phyloP scores from a whole-genome alignment of 53 echinoderm and acorn worm genomes.

The Apostichopus leukothele region DNA sequence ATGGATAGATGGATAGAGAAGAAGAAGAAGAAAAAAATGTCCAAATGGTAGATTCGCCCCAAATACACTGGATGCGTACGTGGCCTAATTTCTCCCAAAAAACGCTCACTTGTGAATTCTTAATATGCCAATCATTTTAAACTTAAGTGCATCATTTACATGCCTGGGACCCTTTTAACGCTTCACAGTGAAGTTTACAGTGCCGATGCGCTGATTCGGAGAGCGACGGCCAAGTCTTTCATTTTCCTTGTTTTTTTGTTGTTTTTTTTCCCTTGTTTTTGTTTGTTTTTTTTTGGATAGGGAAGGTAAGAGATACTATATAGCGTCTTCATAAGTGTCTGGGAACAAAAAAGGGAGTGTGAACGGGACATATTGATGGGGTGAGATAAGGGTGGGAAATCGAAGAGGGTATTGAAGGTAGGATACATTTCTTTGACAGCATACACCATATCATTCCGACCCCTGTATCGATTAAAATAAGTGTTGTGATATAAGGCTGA shows the following conservation, averaged over 20 bases:
- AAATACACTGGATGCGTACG: slow-evolving; percentile 46
- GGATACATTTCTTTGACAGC: not conserved
- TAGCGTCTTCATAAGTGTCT: not conserved
- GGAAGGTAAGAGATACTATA: not conserved
- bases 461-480: no score
- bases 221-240: not conserved
- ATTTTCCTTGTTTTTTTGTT: not conserved
- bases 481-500: no score
- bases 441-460: no score
- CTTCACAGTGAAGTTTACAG: slow-evolving; percentile 5
- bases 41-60: slow-evolving; percentile 22
- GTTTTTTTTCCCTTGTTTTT: not conserved
- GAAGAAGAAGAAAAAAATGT: not conserved
- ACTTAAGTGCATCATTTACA: slow-evolving; percentile 43
- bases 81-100: slow-evolving; percentile 39
- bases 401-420: not conserved
- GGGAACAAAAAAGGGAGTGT: not conserved
- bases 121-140: slow-evolving; percentile 41
- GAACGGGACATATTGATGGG: not conserved
- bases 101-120: slow-evolving; percentile 47
- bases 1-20: not conserved
- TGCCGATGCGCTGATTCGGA: not conserved
- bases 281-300: not conserved
- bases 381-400: not conserved
- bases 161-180: slow-evolving; percentile 33